Conservation (phyloP, 2,113 vertebrate genomes). For the Pluvianellus socialis region DNA sequence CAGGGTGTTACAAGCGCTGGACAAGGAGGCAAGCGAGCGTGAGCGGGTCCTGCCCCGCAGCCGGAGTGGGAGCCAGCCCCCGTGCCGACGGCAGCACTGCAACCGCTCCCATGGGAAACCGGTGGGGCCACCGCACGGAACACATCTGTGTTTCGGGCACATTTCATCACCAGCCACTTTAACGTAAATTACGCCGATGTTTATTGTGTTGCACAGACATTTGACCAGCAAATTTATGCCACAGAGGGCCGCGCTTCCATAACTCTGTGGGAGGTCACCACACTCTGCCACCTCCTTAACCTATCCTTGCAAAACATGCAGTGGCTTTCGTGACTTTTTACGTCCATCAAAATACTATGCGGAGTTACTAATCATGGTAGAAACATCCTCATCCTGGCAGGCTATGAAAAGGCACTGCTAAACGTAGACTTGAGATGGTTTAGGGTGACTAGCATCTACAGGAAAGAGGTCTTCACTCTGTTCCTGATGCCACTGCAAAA, state of each 20-base stretch:
- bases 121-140: rapidly evolving
- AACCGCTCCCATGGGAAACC: rapidly evolving
- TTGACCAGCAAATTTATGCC: neutral
- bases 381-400: neutral
- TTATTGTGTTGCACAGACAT: neutral
- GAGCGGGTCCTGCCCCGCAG: neutral
- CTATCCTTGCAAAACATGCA: neutral
- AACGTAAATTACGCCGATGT: neutral
- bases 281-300: neutral
- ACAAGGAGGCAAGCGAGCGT: neutral
- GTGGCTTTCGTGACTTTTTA: neutral
- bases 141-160: neutral
- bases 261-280: neutral
- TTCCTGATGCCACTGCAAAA: neutral
- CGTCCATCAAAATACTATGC: neutral
- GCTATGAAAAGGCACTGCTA: neutral
- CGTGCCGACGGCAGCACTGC: rapidly evolving
- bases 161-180: neutral
- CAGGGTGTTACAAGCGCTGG: neutral
- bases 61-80: neutral
- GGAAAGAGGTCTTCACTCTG: neutral
- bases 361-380: neutral
- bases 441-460: neutral
- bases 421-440: neutral
- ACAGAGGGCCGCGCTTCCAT: neutral